Conservation (phyloP, 2,113 vertebrate species). For the Datnioides undecimradiatus region DNA sequence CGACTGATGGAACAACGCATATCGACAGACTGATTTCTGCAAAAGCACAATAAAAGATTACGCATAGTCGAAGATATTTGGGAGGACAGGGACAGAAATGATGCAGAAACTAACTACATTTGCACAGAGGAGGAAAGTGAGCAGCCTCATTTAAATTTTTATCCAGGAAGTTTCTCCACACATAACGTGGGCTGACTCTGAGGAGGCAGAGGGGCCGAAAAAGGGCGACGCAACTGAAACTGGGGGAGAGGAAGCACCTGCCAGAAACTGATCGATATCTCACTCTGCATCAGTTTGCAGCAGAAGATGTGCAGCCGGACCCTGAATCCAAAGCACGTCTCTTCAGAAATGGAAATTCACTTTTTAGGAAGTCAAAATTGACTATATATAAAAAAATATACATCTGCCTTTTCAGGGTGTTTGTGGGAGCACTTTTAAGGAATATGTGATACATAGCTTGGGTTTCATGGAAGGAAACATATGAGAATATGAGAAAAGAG, state of each 20-base stretch:
- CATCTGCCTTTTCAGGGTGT: too few species aligned
- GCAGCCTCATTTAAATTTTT: not conserved
- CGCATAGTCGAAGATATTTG: not conserved
- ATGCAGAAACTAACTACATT: conserved; percentile 4
- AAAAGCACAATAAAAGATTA: not conserved
- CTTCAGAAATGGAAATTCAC: not conserved
- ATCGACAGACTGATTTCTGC: conserved; percentile 17
- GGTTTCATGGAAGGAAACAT: not conserved
- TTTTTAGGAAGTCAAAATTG: not conserved
- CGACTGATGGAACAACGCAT: conserved; percentile 11
- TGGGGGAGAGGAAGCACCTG: conserved; percentile 5
- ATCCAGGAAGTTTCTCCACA: not conserved
- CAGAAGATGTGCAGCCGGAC: not conserved
- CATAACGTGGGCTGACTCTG: not conserved
- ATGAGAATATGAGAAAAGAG: too few species aligned
- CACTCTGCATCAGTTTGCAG: not conserved
- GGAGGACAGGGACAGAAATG: conserved; percentile 10
- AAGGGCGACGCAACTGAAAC: conserved; percentile 1
- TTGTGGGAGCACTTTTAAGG: not conserved
- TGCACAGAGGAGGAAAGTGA: not conserved
- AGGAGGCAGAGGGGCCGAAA: conserved; percentile 6
- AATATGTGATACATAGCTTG: not conserved
- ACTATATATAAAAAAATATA: too few species aligned
- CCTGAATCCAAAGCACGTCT: not conserved
- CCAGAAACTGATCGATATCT: conserved; percentile 16